Conservation (phyloP, 2,888 invertebrate species). For the Tineola bisselliella region DNA sequence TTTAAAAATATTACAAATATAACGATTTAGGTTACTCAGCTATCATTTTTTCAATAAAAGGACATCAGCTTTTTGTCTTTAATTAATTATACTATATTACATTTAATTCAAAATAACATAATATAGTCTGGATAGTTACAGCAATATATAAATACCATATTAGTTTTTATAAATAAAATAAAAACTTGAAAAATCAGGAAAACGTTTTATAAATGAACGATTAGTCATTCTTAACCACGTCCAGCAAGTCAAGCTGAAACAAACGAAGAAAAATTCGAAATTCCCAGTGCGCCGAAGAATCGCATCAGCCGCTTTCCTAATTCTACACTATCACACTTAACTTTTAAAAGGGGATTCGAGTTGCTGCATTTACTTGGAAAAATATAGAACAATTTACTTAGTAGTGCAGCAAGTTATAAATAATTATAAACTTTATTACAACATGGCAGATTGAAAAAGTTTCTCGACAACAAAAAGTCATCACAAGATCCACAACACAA, state of each 20-base stretch:
- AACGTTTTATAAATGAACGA: not conserved
- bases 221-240: not conserved
- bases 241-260: conserved; percentile 1
- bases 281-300: not conserved
- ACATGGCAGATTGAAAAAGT: not conserved
- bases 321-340: conserved; percentile 1
- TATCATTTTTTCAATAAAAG: no score
- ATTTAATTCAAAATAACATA: no score
- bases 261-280: conserved; percentile 6
- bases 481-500: not conserved
- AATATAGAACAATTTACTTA: not conserved
- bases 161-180: not conserved
- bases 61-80: no score
- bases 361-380: not conserved
- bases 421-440: not conserved
- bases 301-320: conserved; percentile 6
- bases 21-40: no score
- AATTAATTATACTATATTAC: no score
- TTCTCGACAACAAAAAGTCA: not conserved
- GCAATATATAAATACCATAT: no score
- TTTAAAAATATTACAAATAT: no score
- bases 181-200: not conserved
- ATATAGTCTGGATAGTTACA: no score
- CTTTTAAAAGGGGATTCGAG: conserved; percentile 1
- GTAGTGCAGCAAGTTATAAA: not conserved